Percentiles rank a stretch among this genome's conserved stretches.
phyloP scores from a whole-genome alignment of 2,888 invertebrate species.

The Lasius fuliginosus region DNA sequence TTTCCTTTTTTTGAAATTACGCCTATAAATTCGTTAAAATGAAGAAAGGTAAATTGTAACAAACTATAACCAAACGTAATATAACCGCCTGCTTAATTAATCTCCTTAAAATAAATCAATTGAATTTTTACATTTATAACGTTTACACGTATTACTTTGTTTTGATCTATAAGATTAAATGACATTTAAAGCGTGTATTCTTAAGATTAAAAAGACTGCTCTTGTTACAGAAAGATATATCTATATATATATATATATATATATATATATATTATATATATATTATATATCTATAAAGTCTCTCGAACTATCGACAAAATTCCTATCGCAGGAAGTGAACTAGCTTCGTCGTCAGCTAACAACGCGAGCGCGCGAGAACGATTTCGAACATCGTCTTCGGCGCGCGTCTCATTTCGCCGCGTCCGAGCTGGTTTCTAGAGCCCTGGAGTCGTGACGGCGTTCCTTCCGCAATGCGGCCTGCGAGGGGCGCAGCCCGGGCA shows the following conservation, averaged over 20 bases:
- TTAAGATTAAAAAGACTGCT: background rate
- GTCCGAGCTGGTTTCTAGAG: constrained; percentile 71
- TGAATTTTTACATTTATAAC: background rate
- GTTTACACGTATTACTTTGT: background rate
- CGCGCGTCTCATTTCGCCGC: constrained; percentile 73
- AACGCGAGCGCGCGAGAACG: background rate
- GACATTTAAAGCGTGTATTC: background rate
- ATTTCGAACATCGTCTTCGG: background rate
- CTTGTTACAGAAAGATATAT: background rate
- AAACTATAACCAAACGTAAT: background rate
- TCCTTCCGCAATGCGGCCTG: constrained; percentile 64
- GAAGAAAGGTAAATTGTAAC: background rate
- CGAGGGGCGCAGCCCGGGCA: constrained; percentile 19
- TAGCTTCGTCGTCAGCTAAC: background rate
- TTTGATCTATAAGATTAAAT: background rate
- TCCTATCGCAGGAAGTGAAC: background rate
- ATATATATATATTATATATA: background rate
- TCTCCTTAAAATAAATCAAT: background rate
- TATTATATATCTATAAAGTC: background rate
- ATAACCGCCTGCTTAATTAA: background rate
- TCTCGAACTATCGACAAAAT: background rate
- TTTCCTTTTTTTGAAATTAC: background rate
- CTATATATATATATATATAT: background rate
- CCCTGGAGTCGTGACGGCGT: constrained; percentile 20
- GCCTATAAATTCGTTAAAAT: background rate